Conservation (phyloP, 2,797 vertebrate genomes). For the Rachycentron canadum region DNA sequence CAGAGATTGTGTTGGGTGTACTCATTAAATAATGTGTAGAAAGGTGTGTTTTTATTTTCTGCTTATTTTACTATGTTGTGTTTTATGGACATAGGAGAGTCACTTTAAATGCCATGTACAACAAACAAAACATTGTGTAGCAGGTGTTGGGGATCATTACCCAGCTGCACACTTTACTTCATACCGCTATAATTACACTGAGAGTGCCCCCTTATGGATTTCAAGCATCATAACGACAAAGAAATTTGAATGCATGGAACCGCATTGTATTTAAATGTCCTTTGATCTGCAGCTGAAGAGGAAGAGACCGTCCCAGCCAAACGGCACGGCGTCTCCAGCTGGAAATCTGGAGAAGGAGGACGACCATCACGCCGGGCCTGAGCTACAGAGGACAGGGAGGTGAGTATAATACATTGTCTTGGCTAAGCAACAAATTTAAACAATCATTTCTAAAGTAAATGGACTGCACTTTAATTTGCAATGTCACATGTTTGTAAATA, state of each 20-base stretch:
- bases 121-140: neutral
- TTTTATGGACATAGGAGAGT: neutral
- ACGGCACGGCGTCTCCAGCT: conserved; percentile 86
- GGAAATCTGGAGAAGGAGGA: conserved; percentile 88
- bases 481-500: neutral
- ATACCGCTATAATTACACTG: conserved; percentile 7
- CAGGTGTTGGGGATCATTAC: neutral
- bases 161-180: neutral
- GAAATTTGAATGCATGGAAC: neutral
- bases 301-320: conserved; percentile 91
- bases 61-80: neutral
- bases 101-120: neutral
- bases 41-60: neutral
- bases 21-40: neutral
- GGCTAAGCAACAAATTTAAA: neutral
- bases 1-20: neutral
- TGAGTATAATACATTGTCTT: conserved; percentile 72
- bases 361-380: conserved; percentile 89
- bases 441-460: neutral
- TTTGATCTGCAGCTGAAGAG: conserved; percentile 88
- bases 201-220: conserved; percentile 41
- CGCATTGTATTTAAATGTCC: conserved; percentile 6
- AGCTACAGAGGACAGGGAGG: conserved; percentile 94
- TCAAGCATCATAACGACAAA: conserved; percentile 29
- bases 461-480: neutral